Evolutionary conservation across 2,888 invertebrate genomes (phyloP), one percentile per base, ranked within the genome.

Genomic region (Calliscelio sp.): DNA sequence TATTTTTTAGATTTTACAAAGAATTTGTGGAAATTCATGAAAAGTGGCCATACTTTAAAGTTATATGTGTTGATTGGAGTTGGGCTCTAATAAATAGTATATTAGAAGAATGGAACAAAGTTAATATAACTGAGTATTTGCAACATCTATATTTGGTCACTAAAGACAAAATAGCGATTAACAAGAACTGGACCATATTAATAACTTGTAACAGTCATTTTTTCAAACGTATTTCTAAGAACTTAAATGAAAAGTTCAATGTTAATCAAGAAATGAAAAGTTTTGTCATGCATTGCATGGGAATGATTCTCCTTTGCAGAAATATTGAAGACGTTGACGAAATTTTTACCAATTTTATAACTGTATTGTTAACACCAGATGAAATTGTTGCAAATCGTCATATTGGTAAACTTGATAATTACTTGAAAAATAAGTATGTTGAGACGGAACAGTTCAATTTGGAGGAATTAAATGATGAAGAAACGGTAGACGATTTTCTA

Each of bases 21-120:
- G 28, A 59, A 18, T 59, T 59, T 59, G 22, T 32, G 2, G 25
- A 53, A 53, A n/a, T 3, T 14, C 22, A 11, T n/a, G 55, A 32
- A 28, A 59, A 65, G 6, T 65, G 46, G 65, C 65, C 46, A 16
- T 49, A 10, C 20, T 65, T 28, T 20, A 28, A 49, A 46, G 14
- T 65, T 10, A 20, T 49, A 28, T n/a, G n/a, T 18, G 65, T 65
- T 16, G 65, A 65, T 18, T 65, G 65, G 65, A 65, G 44, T 49
- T 65, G 46, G 65, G 25, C 65, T 28, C 18, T 65, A 18, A 65
- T 65, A n/a, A 65, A 65, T 24, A 11, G 16, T 10, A 49, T 65
- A 18, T 65, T 65, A 32, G 46, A 65, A 65, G 10, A 46, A 20
- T 65, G 65, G 65, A 65, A 65, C 16, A 10, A 25, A 25, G 16